Conservation (phyloP, 2,888 invertebrate species). For the Mythimna impura region DNA sequence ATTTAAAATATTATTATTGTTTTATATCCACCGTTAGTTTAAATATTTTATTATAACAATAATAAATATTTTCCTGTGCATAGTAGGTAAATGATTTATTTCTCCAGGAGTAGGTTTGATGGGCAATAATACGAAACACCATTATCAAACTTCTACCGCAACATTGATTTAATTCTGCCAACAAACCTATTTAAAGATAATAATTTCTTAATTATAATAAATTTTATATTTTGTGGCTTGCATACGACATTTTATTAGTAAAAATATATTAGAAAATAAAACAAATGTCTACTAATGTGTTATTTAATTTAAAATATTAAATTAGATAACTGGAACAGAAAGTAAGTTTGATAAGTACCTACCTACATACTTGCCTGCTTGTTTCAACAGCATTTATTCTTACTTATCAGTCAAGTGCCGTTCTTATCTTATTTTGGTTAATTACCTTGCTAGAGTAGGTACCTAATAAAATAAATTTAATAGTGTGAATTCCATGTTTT, state of each 20-base stretch:
- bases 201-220: too few species aligned
- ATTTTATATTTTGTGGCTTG: too few species aligned
- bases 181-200: background rate
- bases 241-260: background rate
- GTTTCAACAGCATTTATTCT: constrained; percentile 36
- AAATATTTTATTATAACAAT: background rate
- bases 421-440: background rate
- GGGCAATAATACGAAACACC: background rate
- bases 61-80: background rate
- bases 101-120: background rate
- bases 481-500: background rate
- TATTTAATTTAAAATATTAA: background rate
- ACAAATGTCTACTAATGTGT: background rate
- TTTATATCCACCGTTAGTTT: constrained; percentile 4
- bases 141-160: constrained; percentile 8
- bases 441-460: background rate
- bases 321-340: background rate
- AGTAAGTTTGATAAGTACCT: background rate
- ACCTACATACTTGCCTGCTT: background rate
- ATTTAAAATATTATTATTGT: background rate
- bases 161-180: constrained; percentile 15
- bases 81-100: background rate
- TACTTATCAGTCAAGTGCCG: background rate
- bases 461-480: background rate
- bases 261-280: too few species aligned